These are phyloP conservation scores for Cephus pygmeus DNA, from an alignment of 2,888 invertebrate genomes.

Conservation along the genomic window DNA sequence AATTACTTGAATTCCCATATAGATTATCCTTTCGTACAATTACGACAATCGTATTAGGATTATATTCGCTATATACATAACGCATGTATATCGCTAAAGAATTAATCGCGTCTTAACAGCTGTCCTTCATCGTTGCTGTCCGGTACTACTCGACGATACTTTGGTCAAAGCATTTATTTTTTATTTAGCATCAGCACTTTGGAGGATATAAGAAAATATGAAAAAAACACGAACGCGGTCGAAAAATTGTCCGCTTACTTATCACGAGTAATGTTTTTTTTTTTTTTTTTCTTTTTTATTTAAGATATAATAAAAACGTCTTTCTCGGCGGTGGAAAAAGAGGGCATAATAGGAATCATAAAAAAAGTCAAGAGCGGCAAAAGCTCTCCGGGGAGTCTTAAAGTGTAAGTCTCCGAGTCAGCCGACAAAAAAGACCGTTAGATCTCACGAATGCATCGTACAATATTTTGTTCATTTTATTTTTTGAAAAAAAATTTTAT, in stretches of 20 bases:
- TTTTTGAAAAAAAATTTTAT: background rate
- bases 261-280: background rate
- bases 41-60: conserved; percentile 24
- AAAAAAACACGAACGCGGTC: conserved; percentile 9
- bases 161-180: conserved; percentile 26
- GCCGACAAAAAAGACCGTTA: background rate
- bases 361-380: background rate
- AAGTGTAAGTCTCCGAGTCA: background rate
- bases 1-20: conserved; percentile 32
- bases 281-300: background rate
- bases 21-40: background rate
- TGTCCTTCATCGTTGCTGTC: conserved; percentile 7
- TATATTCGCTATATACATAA: conserved; percentile 24
- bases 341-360: background rate
- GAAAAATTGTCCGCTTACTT: conserved; percentile 7
- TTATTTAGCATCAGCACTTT: conserved; percentile 7
- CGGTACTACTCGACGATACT: conserved; percentile 19
- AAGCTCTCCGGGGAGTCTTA: background rate
- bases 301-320: background rate
- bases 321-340: background rate
- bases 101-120: background rate
- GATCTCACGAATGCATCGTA: background rate
- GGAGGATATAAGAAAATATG: background rate
- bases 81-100: background rate
- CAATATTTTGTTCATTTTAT: too few species aligned